Conservation (phyloP, 2,113 vertebrate genomes). For the Ophthalmotilapia sp. region DNA sequence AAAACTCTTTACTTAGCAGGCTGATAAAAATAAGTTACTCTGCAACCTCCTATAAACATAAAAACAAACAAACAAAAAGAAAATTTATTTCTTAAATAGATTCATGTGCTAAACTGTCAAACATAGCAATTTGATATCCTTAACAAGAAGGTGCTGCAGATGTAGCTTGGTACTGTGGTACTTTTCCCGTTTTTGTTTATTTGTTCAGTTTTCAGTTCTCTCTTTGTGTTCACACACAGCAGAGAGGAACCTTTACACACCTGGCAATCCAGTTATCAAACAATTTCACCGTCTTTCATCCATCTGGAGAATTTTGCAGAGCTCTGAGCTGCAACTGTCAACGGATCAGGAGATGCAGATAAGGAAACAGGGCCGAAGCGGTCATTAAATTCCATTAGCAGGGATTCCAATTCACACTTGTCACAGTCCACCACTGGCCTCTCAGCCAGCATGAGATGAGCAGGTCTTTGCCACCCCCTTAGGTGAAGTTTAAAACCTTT, state of each 20-base stretch:
- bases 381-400: neutral
- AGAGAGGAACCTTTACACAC: neutral
- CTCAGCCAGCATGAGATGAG: neutral
- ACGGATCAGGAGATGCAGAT: neutral
- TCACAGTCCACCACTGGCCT: neutral
- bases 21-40: neutral
- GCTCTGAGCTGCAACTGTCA: neutral
- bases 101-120: neutral
- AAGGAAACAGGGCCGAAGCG: neutral
- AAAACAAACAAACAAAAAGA: neutral
- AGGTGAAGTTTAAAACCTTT: neutral
- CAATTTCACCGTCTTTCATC: neutral
- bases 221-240: neutral
- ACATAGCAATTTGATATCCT: neutral
- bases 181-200: neutral
- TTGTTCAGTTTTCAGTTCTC: neutral
- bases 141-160: neutral
- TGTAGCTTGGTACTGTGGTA: neutral
- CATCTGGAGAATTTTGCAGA: neutral
- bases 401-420: neutral
- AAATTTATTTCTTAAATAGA: neutral
- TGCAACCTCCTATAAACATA: neutral
- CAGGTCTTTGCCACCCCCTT: neutral
- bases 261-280: neutral
- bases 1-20: neutral